Conservation (phyloP, 2,797 vertebrate species). For the Typhlichthys eigenmanni region DNA sequence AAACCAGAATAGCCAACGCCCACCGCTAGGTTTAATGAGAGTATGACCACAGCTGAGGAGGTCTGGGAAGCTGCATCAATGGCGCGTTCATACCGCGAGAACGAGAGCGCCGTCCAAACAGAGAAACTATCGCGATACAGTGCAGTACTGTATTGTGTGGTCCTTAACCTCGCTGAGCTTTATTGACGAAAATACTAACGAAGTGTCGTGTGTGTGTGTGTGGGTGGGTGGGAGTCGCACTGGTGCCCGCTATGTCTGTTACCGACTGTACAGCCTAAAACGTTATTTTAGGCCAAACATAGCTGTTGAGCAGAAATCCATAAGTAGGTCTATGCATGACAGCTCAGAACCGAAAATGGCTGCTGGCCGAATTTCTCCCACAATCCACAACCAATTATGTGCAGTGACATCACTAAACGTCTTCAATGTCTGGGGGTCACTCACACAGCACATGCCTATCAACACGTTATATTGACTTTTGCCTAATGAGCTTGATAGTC, state of each 20-base stretch:
- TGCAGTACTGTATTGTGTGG: constrained; percentile 8
- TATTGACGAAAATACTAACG: not conserved
- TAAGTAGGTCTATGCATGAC: constrained; percentile 17
- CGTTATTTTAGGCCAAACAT: not conserved
- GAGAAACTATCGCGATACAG: not conserved
- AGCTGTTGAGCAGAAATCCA: no score
- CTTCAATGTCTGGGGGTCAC: not conserved
- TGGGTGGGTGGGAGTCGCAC: not conserved
- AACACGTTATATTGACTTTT: no score
- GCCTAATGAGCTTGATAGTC: no score
- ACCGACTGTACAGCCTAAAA: constrained; percentile 1
- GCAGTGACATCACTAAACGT: constrained; percentile 41
- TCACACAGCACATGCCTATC: no score
- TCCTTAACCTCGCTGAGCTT: constrained; percentile 20
- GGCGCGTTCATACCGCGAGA: not conserved
- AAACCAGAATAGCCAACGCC: constrained; percentile 10
- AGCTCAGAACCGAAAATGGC: constrained; percentile 55
- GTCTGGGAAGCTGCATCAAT: not conserved
- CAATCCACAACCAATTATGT: constrained; percentile 39
- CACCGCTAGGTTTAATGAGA: constrained; percentile 26
- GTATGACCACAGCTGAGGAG: not conserved
- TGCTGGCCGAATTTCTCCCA: constrained; percentile 49
- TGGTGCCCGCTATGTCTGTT: not conserved
- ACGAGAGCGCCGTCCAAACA: not conserved
- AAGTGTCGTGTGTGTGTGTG: not conserved